Evolutionary conservation across 2,113 vertebrate genomes (phyloP), one percentile per base, ranked within the genome.

Genomic region (Hiodon tergisus): DNA sequence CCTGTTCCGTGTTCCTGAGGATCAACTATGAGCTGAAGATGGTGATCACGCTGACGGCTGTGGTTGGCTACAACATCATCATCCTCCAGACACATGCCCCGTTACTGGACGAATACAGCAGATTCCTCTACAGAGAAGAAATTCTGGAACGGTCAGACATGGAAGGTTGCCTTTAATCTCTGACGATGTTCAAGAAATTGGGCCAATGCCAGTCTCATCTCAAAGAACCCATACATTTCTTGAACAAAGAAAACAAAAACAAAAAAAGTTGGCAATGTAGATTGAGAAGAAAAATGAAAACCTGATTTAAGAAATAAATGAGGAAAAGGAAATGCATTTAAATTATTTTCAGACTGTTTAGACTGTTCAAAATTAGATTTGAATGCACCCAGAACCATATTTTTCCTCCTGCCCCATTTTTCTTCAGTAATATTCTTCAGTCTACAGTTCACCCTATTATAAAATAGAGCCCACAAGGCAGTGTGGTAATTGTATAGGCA

Each of bases 11-110:
- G 77, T 99, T 99, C 86, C 91, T 99, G 87, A 91, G 96, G 76
- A 95, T 99, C 87, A 97, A 98, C 86, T 98, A 98, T 0, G 97
- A 98, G 85, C 83, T 99, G 84, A 99, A 99, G 85, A 96, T 98
- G 96, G 66, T 96, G 73, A 95, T 97, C 84, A 98, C 98, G 97
- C 80, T 95, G 86, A 89, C 90, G 60, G 96, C 96, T 0, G 72
- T 99, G 66, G 93, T 97, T 84, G 89, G 87, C 79, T 99, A 98
- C 90, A 98, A 96, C 74, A 78, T 91, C 82, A 93, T 99, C 81
- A 93, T 99, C 69, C 93, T 99, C 4, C 94, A 98, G 82, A 98
- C 94, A 3, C 96, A 98, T 0, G 91, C 93, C 10, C 81, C 89
- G 0, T 85, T 96, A 73, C 91, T 99, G 82, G 96, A 98, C 13